Evolutionary conservation across 2,113 vertebrate species (phyloP).

Genomic region (Calyptomena viridis): DNA sequence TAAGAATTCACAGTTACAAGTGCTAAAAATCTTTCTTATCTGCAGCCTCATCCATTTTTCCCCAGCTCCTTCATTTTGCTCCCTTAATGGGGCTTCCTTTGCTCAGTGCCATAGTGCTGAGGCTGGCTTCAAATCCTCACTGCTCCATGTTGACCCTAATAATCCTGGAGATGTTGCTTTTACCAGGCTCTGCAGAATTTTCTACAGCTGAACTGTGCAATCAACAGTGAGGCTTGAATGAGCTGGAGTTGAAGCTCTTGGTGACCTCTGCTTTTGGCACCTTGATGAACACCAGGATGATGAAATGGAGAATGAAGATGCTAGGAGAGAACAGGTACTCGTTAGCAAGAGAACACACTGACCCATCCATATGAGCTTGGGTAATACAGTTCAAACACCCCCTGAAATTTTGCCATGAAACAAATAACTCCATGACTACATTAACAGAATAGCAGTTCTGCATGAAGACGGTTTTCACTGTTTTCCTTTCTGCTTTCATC

Average conservation of each 20-base stretch:
- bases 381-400: neutral
- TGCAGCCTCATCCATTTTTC: neutral
- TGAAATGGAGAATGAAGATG: neutral
- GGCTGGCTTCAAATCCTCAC: neutral
- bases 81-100: neutral
- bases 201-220: neutral
- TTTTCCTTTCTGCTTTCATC: neutral
- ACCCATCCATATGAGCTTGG: neutral
- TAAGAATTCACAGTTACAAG: neutral
- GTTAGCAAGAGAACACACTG: neutral
- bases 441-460: neutral
- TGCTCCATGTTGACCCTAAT: neutral
- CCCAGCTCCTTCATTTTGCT: neutral
- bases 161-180: neutral
- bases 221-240: neutral
- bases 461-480: neutral
- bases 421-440: neutral
- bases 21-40: neutral
- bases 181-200: neutral
- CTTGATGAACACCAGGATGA: neutral
- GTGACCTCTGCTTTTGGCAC: neutral
- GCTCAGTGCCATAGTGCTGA: neutral
- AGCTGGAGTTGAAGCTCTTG: neutral
- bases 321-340: neutral
- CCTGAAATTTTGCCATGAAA: neutral